Base-by-base conservation (phyloP, 2,888 invertebrate genomes). In the Cephus sareptanus region DNA sequence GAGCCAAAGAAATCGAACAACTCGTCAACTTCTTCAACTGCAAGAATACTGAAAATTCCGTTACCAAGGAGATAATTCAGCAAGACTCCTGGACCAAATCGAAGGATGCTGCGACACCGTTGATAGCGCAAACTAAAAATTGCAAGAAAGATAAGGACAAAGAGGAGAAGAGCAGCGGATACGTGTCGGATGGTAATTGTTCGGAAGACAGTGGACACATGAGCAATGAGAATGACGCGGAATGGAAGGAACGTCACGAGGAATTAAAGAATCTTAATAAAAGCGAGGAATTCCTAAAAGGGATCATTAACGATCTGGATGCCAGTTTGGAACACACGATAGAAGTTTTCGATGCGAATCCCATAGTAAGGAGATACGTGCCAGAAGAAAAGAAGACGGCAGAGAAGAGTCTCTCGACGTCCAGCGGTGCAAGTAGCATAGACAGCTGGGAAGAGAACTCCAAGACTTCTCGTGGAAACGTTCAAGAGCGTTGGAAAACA, bases 161-260 rank as follows among this genome's bases (percentile, higher is more conserved):
- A 34, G 79, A 86, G 73, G 90, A 90, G 74, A 90, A 89, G 76
- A 79, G 73, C 78, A 90, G 87, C 74, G 91, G 91, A 3, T 91
- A 91, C 79, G 82, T 93, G 83, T 95, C 95, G 11, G 95, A 95
- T 86, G 95, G 96, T 86, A 92, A 92, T 88, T 90, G 89, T 56
- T 95, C 96, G 79, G 96, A 96, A 86, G 96, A 96, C 92, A 96
- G 96, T 78, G 96, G 96, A 80, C 96, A 96, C 91, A 96, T 96
- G 84, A 96, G 96, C 75, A 96, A 95, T 88, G 96, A 95, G 89
- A 94, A 94, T 86, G 94, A 95, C 80, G 84, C 88, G 15, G 91
- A 91, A 56, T 87, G 87, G 84, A 89, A 90, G 77, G 90, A 90
- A 11, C 74, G 37, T 74, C 74, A 35, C 35, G 82, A 79, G 3